These are phyloP conservation scores for Deladenus siricidicola DNA, from an alignment of 2,888 invertebrate genomes.

Conservation along the genomic window DNA sequence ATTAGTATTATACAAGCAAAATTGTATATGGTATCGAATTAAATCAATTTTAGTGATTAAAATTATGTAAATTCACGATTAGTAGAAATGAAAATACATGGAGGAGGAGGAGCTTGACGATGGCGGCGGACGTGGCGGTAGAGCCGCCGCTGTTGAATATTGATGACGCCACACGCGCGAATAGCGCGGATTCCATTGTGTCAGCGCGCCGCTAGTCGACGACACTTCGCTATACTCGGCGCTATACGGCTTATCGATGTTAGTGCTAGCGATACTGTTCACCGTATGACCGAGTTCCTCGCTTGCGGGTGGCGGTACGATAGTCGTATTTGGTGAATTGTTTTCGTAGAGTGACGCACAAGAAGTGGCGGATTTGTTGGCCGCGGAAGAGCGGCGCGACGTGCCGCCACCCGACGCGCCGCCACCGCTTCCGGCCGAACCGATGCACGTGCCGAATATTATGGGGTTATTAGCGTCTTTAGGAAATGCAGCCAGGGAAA, in stretches of 20 bases:
- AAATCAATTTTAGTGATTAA: no score
- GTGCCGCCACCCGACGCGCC: background rate
- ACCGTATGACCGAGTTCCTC: background rate
- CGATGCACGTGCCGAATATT: conserved; percentile 24
- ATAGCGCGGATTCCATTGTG: background rate
- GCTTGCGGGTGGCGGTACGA: no score
- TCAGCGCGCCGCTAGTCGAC: background rate
- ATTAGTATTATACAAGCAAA: no score
- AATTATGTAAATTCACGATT: no score
- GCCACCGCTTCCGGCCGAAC: background rate
- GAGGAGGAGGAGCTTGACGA: background rate
- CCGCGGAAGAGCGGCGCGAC: conserved; percentile 15
- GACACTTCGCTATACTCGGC: background rate
- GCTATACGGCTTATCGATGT: background rate
- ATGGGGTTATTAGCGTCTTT: background rate
- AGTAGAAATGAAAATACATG: background rate
- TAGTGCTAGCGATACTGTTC: background rate
- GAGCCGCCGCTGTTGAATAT: background rate
- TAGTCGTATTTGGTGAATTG: background rate
- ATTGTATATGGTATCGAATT: no score
- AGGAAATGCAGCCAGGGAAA: conserved; percentile 29
- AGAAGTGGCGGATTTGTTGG: conserved; percentile 18
- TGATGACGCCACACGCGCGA: background rate
- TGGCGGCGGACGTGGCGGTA: background rate
- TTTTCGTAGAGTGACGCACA: conserved; percentile 33